A percentile compares a stretch with the other conserved stretches of the same genome.
These are phyloP conservation scores for Argyrosomus japonicus DNA, from an alignment of 2,113 vertebrate genomes.

Conservation along the genomic window DNA sequence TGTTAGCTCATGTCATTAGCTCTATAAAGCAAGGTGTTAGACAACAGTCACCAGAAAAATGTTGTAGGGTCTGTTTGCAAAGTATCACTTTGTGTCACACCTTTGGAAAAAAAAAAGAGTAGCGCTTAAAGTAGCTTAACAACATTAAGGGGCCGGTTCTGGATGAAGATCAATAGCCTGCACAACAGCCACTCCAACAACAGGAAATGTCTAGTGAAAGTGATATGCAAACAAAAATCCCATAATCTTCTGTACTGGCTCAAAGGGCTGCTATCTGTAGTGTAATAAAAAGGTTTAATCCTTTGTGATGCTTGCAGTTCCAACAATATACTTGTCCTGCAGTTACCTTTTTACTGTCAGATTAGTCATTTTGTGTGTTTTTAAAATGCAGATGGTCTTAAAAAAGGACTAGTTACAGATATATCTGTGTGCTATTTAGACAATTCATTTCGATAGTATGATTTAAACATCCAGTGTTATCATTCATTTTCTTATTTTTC, in stretches of 20 bases:
- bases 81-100: neutral
- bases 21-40: neutral
- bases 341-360: neutral
- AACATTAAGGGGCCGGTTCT: conserved; percentile 3
- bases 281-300: neutral
- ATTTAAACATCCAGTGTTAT: neutral
- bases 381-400: neutral
- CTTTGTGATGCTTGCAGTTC: neutral
- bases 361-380: neutral
- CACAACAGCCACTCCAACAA: neutral
- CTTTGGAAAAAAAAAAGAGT: neutral
- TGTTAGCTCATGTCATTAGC: neutral
- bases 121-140: neutral
- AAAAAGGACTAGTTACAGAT: neutral
- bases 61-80: neutral
- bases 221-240: conserved; percentile 17
- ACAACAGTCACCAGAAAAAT: neutral
- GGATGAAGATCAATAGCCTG: conserved; percentile 7
- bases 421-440: neutral
- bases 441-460: neutral
- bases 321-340: neutral
- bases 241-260: conserved; percentile 26
- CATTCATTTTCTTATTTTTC: neutral
- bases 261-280: neutral
- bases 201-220: conserved; percentile 18